Evolutionary conservation across 1,140 invertebrate species (phyloP), one percentile per base, ranked within the genome.

Genomic region (Muscidifurax raptorellus): DNA sequence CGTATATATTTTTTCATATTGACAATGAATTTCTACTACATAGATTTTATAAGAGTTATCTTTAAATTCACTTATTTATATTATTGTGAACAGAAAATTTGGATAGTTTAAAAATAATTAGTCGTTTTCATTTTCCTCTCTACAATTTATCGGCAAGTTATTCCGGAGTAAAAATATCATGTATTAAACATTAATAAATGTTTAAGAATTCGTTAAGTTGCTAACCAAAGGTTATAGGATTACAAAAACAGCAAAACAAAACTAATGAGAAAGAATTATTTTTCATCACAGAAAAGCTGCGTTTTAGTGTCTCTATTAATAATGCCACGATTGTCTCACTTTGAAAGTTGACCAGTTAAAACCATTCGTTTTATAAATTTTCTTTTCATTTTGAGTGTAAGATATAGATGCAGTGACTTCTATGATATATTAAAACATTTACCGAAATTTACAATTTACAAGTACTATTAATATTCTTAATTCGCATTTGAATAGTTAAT

Each of bases 281-380:
- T 44, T 30, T 88, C 87, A 90, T 90, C 89, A 90, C 88, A 90
- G 89, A 88, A 88, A 90, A 89, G 88, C 86, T 90, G 85, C 87
- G 84, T 78, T 52, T 83, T 59, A 36, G 25, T n/a, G 6, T 30
- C 7, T 80, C 13, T 25, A 71, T 25, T 67, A 67, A 69, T 81
- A 81, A 72, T 72, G 27, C 67, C 67, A 32, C 44, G 13, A 40
- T 59, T 27, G 28, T 72, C 44, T 81, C 64, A 69, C 78, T 69
- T 52, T 80, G n/a, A 81, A 9, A 59, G n/a, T 59, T 10, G 44
- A 22, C 6, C 36, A 69, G 1, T 47, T 47, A 47, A 13, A 44
- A 10, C 40, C 36, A 47, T 76, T 44, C 9, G 2, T 27, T 25
- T 22, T 72, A n/a, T 27, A 5, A 47, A 30, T 32, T 44, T 69